phyloP scores from a whole-genome alignment of 2,113 vertebrate genomes.

The Peromyscus maniculatus region DNA sequence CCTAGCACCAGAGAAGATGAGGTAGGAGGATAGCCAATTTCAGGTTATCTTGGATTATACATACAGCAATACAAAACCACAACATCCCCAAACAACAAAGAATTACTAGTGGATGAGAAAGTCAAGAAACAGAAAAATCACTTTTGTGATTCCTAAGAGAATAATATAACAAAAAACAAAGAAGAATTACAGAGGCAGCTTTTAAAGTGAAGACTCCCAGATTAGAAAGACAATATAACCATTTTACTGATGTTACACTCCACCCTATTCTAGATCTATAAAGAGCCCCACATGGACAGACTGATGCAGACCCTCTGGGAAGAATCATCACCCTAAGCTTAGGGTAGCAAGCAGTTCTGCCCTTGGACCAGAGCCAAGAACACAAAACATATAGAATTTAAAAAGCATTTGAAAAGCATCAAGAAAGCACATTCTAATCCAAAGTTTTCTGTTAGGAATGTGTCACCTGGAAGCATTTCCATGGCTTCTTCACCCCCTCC shows the following conservation, averaged over 20 bases:
- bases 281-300: not conserved
- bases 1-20: not conserved
- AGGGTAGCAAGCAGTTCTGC: not conserved
- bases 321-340: not conserved
- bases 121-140: conserved; percentile 28
- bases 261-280: not conserved
- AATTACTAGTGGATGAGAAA: not conserved
- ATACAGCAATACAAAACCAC: not conserved
- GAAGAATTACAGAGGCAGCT: not conserved
- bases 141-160: not conserved
- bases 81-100: not conserved
- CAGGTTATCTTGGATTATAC: not conserved
- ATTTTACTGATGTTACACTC: conserved; percentile 7
- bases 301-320: not conserved
- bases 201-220: conserved; percentile 2
- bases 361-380: not conserved
- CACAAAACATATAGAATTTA: not conserved
- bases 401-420: not conserved
- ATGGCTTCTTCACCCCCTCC: not conserved
- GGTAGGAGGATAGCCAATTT: not conserved
- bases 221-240: conserved; percentile 10
- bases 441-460: conserved; percentile 1
- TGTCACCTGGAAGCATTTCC: not conserved
- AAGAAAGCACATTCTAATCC: not conserved
- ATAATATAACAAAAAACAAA: conserved; percentile 40